These are phyloP conservation scores for Epinephelus awoara DNA, from an alignment of 2,797 vertebrate genomes.

Conservation along the genomic window DNA sequence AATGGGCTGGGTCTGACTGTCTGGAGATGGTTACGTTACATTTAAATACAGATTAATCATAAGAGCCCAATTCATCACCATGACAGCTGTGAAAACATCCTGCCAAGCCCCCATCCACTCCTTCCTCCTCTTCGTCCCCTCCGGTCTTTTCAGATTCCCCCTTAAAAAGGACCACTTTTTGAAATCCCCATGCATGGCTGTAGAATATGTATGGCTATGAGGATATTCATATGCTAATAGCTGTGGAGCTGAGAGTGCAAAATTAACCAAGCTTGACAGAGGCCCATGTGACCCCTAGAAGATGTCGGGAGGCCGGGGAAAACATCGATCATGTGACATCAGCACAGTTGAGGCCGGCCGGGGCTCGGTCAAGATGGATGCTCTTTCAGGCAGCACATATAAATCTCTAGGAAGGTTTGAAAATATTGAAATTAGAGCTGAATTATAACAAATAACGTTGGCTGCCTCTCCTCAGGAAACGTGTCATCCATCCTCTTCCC, in stretches of 20 bases:
- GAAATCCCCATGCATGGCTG: slow-evolving; percentile 74
- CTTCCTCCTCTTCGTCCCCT: slow-evolving; percentile 78
- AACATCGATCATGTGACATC: slow-evolving; percentile 84
- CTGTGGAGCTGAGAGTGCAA: slow-evolving; percentile 72
- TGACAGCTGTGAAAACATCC: slow-evolving; percentile 84
- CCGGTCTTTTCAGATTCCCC: slow-evolving; percentile 75
- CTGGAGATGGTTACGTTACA: slow-evolving; percentile 81
- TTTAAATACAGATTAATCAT: slow-evolving; percentile 86
- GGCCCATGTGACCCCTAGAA: slow-evolving; percentile 77
- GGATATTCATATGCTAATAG: slow-evolving; percentile 85
- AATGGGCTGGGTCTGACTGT: slow-evolving; percentile 72
- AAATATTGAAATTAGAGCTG: slow-evolving; percentile 83
- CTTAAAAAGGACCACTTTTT: slow-evolving; percentile 69
- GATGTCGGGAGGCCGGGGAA: slow-evolving; percentile 75
- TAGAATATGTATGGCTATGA: slow-evolving; percentile 77
- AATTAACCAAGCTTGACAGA: slow-evolving; percentile 86
- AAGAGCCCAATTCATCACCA: slow-evolving; percentile 82
- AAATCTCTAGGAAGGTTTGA: slow-evolving; percentile 78
- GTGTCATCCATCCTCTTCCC: slow-evolving; percentile 61
- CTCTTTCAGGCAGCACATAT: slow-evolving; percentile 66
- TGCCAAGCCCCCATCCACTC: slow-evolving; percentile 75
- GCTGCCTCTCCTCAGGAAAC: slow-evolving; percentile 58
- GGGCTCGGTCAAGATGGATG: slow-evolving; percentile 79
- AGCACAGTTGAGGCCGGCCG: slow-evolving; percentile 50
- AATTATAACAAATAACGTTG: slow-evolving; percentile 83